Percentiles rank a stretch among this genome's conserved stretches.
Conservation (phyloP, 2,888 invertebrate species). For the Chaetogeoica ovagalla region DNA sequence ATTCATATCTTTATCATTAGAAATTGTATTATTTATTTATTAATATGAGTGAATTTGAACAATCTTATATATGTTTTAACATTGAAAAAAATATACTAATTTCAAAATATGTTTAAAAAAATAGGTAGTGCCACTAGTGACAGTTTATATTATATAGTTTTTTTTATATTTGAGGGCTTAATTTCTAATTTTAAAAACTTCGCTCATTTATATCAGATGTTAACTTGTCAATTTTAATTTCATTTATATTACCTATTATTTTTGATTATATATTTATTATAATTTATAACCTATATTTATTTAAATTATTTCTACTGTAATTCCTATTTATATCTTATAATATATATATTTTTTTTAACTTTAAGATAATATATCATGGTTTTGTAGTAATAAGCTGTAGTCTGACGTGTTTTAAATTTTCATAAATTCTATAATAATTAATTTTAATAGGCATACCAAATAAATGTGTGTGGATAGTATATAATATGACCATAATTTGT, state of each 20-base stretch:
- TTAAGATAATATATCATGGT: conserved; percentile 31
- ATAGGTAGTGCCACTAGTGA: not conserved
- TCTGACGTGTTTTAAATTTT: conserved; percentile 42
- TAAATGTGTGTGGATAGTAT: conserved; percentile 27
- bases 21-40: conserved; percentile 36
- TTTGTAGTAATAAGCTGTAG: conserved; percentile 39
- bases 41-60: conserved; percentile 44
- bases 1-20: conserved; percentile 22
- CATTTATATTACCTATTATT: conserved; percentile 10
- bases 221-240: conserved; percentile 15
- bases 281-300: conserved; percentile 39
- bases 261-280: conserved; percentile 12
- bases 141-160: not conserved
- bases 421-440: conserved; percentile 32
- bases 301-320: conserved; percentile 48
- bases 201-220: not conserved
- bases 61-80: conserved; percentile 37
- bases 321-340: conserved; percentile 47
- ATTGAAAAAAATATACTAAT: not conserved
- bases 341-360: conserved; percentile 32
- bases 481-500: conserved; percentile 12
- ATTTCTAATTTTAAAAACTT: not conserved
- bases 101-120: not conserved
- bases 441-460: conserved; percentile 40
- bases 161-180: not conserved